phyloP scores from a whole-genome alignment of 2,113 vertebrate genomes.

The Lutjanus erythropterus region DNA sequence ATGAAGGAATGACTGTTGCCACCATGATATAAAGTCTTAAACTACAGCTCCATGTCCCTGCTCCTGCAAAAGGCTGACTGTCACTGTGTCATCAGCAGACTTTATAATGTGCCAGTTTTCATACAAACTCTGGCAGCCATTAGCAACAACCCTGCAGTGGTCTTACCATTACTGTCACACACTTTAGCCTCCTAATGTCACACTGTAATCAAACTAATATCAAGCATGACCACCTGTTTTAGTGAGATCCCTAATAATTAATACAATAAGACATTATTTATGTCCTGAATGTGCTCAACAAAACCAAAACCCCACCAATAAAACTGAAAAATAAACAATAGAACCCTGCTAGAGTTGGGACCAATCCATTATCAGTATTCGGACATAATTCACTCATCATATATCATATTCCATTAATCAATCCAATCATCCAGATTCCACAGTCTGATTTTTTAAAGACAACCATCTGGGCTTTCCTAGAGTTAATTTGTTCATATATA shows the following conservation, averaged over 20 bases:
- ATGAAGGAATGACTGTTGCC: not conserved
- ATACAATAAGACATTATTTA: not conserved
- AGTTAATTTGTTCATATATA: too few relatives aligned
- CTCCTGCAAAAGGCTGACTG: not conserved
- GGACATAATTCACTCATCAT: too few relatives aligned
- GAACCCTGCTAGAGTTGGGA: too few relatives aligned
- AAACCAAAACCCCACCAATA: not conserved
- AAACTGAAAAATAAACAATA: not conserved
- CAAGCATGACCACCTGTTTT: not conserved
- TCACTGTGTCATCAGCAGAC: not conserved
- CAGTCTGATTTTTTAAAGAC: too few relatives aligned
- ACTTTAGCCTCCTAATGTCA: not conserved
- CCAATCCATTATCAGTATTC: too few relatives aligned
- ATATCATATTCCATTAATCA: too few relatives aligned
- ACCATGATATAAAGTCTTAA: too few relatives aligned
- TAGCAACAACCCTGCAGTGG: not conserved
- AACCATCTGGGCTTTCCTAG: too few relatives aligned
- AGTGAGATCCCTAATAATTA: not conserved
- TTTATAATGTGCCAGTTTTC: not conserved
- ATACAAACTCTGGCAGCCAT: not conserved
- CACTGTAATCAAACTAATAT: not conserved
- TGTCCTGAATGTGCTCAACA: constrained; percentile 6
- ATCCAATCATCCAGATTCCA: too few relatives aligned
- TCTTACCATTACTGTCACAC: not conserved
- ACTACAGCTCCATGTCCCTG: not conserved